Percentiles rank a stretch among this genome's conserved stretches.
Evolutionary conservation across 92 coral and sea anemone genomes (phyloP).

Genomic region (Parazoanthus atlanticus): DNA sequence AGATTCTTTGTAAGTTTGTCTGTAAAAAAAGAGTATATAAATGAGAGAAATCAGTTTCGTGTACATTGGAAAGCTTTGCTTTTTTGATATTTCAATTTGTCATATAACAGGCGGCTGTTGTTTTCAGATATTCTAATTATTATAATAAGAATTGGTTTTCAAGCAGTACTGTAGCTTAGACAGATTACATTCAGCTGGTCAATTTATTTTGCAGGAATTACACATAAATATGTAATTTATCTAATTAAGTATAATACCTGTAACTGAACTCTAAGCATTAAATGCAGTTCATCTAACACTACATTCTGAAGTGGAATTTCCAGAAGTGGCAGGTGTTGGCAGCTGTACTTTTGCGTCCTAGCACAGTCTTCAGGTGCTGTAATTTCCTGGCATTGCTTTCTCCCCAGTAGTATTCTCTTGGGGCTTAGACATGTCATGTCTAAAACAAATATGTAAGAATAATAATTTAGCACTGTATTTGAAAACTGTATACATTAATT

Average conservation of each 20-base stretch:
- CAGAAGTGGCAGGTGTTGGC: constrained; percentile 53
- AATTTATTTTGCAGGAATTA: too few relatives aligned
- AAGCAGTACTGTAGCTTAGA: not conserved
- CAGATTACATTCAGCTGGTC: not conserved
- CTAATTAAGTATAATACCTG: constrained; percentile 20
- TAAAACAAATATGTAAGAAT: constrained; percentile 9
- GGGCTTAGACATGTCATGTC: constrained; percentile 63
- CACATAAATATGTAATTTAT: not conserved
- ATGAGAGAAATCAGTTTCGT: not conserved
- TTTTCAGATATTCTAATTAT: too few relatives aligned
- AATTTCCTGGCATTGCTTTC: constrained; percentile 38
- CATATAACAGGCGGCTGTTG: not conserved
- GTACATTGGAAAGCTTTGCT: not conserved
- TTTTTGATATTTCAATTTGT: not conserved
- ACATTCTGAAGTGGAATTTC: constrained; percentile 62
- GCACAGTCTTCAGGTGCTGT: constrained; percentile 46
- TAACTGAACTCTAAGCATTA: constrained; percentile 59
- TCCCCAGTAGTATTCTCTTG: constrained; percentile 49
- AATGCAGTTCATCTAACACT: constrained; percentile 61
- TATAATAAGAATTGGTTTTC: too few relatives aligned
- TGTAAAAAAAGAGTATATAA: not conserved
- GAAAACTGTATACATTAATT: not conserved
- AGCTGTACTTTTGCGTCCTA: constrained; percentile 35
- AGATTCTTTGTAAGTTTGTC: constrained; percentile 45
- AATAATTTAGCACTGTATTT: constrained; percentile 4